Base-by-base conservation (phyloP, 2,888 invertebrate genomes). In the Hylaea fasciaria region DNA sequence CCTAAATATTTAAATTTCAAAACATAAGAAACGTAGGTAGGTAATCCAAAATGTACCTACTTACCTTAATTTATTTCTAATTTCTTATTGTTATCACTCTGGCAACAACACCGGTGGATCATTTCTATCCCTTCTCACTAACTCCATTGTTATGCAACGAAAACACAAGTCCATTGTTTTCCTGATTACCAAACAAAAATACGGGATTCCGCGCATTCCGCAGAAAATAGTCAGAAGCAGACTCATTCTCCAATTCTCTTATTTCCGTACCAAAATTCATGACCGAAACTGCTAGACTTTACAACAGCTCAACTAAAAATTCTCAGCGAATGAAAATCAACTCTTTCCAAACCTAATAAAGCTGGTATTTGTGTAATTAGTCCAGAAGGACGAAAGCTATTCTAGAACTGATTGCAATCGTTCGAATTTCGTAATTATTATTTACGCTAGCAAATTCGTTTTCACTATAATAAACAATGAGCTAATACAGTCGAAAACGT, bases 141-240 rank as follows among this genome's bases (percentile, higher is more conserved):
- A 35, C 16, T 17, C 62, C 57, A 43, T 45, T 54, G 50, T 60
- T 57, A 50, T 22, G 32, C 50, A 64, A 45, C 52, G 51, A 46
- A 57, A 70, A 67, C 39, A 52, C 39, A 32, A 54, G 28, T 44
- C 12, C 50, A 63, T 62, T 69, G 64, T 69, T 69, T 65, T 61
- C 59, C 51, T 35, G 43, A 44, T 35, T 29, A 43, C 9, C 45
- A 59, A 63, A 69, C 14, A 53, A 52, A 62, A 69, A 68, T 62
- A 57, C 35, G 49, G 55, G 52, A 68, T 70, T 69, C 69, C 49
- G 17, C 0, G 35, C 68, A 66, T 67, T 61, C 70, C 62, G 14
- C 66, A 69, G 45, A 44, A 76, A 74, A 76, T 76, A 76, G 65
- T n/a, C 28, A 2, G 48, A 28, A 51, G 49, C 51, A 60, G 62